Evolutionary conservation across 2,797 vertebrate species (phyloP), one percentile per base, ranked within the genome.

Genomic region (Schizothorax lantsangensis): DNA sequence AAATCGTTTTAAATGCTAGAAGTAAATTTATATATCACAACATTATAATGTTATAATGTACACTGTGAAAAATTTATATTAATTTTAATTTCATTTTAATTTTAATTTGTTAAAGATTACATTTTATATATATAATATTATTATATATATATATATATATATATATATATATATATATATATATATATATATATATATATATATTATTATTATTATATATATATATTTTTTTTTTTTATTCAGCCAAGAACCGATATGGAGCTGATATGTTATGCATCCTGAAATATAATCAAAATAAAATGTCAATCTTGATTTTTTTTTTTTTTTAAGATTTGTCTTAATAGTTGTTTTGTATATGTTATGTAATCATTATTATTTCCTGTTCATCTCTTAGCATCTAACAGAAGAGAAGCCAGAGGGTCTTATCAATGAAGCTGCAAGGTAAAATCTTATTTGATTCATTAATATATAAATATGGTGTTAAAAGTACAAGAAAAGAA

Each of bases 361-460:
- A 15, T 43, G 74, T 72, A 73, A 74, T 81, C 88, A 40, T 30
- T 93, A 88, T 6, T n/a, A 19, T 40, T 40, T n/a, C 5, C 1
- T 33, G 19, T 89, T 1, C 90, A 88, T 95, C 86, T 94, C 91
- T 84, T 89, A 99, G 98, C 97, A 99, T 92, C 93, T 99, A 88
- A 93, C 84, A 49, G 98, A 99, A 89, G 97, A 98, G 91, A 99
- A 98, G 90, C 93, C 95, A 26, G 96, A 96, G 4, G 97, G 95
- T 59, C 95, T 98, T 83, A 89, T 97, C 90, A 99, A 97, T 93
- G 98, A 99, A 96, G 97, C 98, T 86, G 95, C 95, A 89, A 97
- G 98, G 98, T 99, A 97, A 88, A 86, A 47, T 12, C 10, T 36
- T 26, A 14, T 23, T 52, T 69, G 30, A 71, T 38, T n/a, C 6